phyloP scores from a whole-genome alignment of 2,113 vertebrate genomes.

The Stomatorhinus ivindoensis region DNA sequence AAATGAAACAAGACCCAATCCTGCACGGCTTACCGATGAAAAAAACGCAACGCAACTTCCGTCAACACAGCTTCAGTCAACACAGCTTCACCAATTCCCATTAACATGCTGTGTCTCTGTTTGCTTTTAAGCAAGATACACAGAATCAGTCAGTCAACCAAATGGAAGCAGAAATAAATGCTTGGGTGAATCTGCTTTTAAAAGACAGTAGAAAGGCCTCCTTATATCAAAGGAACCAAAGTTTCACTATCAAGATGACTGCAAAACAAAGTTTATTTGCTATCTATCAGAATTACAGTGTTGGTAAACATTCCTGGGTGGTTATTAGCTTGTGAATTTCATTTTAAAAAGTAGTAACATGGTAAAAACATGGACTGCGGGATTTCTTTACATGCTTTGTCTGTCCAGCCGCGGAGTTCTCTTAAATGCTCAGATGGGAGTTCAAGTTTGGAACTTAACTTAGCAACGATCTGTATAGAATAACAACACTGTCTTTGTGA shows the following conservation, averaged over 20 bases:
- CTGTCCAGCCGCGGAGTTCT: background rate
- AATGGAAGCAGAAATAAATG: background rate
- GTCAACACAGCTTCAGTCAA: background rate
- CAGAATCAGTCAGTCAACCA: background rate
- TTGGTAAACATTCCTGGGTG: background rate
- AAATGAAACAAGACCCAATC: background rate
- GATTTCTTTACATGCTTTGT: background rate
- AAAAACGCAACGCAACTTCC: background rate
- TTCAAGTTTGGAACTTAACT: background rate
- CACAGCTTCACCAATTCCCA: background rate
- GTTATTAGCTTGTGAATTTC: background rate
- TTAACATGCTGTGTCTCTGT: background rate
- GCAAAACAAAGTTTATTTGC: background rate
- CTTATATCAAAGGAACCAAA: background rate
- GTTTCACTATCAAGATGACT: background rate
- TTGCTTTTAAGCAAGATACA: background rate
- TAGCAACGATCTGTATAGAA: background rate
- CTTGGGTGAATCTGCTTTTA: background rate
- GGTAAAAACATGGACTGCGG: background rate
- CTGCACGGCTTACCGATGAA: background rate
- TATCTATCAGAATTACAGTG: background rate
- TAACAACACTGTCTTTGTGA: background rate
- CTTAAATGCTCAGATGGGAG: background rate
- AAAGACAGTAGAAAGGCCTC: background rate
- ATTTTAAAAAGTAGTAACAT: background rate